Conservation (phyloP, 2,888 invertebrate genomes). For the Axea sp. region DNA sequence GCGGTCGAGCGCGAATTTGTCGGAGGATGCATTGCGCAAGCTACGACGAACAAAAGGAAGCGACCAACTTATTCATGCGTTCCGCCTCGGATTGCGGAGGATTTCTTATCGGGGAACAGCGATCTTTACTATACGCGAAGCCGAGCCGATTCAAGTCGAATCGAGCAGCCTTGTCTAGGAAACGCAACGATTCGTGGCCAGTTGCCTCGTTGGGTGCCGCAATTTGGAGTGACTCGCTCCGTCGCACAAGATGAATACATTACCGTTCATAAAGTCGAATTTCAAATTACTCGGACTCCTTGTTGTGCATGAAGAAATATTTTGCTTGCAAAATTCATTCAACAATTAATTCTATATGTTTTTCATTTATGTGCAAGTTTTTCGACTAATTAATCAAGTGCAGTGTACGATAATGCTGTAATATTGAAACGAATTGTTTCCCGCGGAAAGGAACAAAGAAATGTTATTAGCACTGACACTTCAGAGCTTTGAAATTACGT, state of each 20-base stretch:
- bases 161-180: conserved; percentile 64
- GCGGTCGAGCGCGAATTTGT: conserved; percentile 31
- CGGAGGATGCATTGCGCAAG: conserved; percentile 65
- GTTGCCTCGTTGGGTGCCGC: conserved; percentile 48
- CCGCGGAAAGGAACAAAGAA: conserved; percentile 2
- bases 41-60: conserved; percentile 39
- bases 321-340: too few species aligned
- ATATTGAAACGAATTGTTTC: neutral
- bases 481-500: conserved; percentile 5
- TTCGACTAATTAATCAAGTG: too few species aligned
- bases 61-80: conserved; percentile 69
- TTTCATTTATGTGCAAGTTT: neutral
- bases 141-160: conserved; percentile 60
- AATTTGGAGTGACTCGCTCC: conserved; percentile 42
- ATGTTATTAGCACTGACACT: neutral
- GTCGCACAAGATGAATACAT: conserved; percentile 49
- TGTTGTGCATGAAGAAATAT: conserved; percentile 1
- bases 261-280: conserved; percentile 41
- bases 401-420: too few species aligned
- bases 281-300: conserved; percentile 4
- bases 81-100: conserved; percentile 66
- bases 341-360: neutral
- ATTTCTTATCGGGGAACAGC: conserved; percentile 64
- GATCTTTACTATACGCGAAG: conserved; percentile 63
- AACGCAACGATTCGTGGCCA: conserved; percentile 74